Base-by-base conservation (phyloP, 1,140 invertebrate species). In the Goniozus legneri region DNA sequence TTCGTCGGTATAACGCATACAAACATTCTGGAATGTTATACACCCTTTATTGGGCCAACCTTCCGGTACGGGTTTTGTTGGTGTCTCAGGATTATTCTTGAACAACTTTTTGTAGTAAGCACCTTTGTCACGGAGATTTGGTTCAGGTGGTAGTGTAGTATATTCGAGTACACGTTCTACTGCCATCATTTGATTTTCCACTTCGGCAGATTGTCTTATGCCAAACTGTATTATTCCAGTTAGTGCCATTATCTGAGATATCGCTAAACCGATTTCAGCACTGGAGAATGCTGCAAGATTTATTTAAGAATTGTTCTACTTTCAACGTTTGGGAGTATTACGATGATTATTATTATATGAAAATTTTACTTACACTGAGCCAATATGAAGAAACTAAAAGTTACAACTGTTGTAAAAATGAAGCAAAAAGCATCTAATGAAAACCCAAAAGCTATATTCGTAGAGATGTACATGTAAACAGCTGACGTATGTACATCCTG, bases 191-290 rank as follows among this genome's bases (percentile, higher is more conserved):
- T 92, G 85, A 47, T 87, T 88, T 56, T 94, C 81, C 1, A 89
- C 84, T 70, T 94, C 91, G 0, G 89, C 85, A 12, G 84, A 82
- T 68, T 92, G 88, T 35, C 89, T 79, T 42, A 94, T 85, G 8
- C 88, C 89, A 75, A 87, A 87, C 66, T 94, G 91, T 45, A 94
- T 80, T 84, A 91, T 88, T 10, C 88, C 89, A 41, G 87, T 91
- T 20, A 95, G 75, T 38, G 73, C 65, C 2, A 71, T 34, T 20
- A 69, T 65, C 47, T 73, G 70, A 0, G 67, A 72, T n/a, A 75
- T 46, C 12, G 67, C 71, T n/a, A 73, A 49, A 14, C 69, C 71
- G 7, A 71, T 72, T 47, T 68, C 70, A 8, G 70, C 62, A 21
- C 64, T 81, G 19, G 58, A 81, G 64, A 65, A 80, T 77, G 61